Base-by-base conservation (phyloP, 1,140 invertebrate genomes). In the Venustaconcha ellipsiformis region DNA sequence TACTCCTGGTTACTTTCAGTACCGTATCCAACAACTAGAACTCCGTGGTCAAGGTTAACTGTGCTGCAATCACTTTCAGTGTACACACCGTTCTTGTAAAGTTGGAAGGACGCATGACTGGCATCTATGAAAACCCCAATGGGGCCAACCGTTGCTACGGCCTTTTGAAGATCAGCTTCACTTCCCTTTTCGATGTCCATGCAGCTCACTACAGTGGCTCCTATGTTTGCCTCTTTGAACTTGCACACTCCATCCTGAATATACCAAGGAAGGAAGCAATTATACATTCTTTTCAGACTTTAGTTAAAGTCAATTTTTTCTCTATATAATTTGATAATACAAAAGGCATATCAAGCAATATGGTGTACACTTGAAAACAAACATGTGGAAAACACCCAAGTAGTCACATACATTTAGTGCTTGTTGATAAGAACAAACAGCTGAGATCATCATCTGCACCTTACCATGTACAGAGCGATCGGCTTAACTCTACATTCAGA, bases 21-120 rank as follows among this genome's bases (percentile, higher is more conserved):
- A 37, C 95, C 95, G 86, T 95, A 96, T 57, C 96, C 95, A 70
- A 96, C 94, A 58, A 92, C 91, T 18, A 95, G 88, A 15, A 96
- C 96, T 76, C 95, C 96, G 86, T 97, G 96, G 88, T 97, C 95
- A 20, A 97, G 89, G 1, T n/a, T 14, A 59, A 37, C 72, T 48
- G 55, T 23, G 26, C 57, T 69, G 60, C 82, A 83, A 6, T 11
- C 20, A 17, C 59, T 59, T 6, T 83, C 81, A 66, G 63, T 76
- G 70, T 84, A 84, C 12, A 83, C 65, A 15, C 82, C 82, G 30
- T 65, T 93, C 66, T 72, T 72, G 78, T 85, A 86, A 6, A 80
- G 70, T 66, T 84, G 82, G 79, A 87, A 87, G 5, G 82, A 83
- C 18, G n/a, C 13, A 64, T 86, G 83, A 26, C 80, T 78, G n/a